Evolutionary conservation across 2,888 invertebrate species (phyloP), one percentile per base, ranked within the genome.

Genomic region (Tetrapedia diversipes): DNA sequence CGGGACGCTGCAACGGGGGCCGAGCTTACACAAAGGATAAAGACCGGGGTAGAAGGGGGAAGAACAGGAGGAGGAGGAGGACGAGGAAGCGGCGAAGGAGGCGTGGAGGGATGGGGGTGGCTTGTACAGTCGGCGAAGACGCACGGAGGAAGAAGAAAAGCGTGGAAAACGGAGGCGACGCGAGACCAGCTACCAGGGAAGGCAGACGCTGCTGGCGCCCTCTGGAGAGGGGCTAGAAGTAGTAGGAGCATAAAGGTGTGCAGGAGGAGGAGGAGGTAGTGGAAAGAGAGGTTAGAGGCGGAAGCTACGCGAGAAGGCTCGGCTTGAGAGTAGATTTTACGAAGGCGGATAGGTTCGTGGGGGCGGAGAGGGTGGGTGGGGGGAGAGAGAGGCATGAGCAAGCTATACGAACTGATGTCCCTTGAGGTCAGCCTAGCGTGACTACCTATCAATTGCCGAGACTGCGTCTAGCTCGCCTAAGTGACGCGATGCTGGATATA

Each of bases 381-480:
- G 19, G 32, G 22, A 11, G 22, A 10, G 24, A 24, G 16, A 22
- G n/a, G n/a, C n/a, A 10, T 7, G 32, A 43, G 53, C 51, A n/a
- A 53, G 59, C 79, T 82, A 79, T 82, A 79, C 82, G 82, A 84
- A 83, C 82, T 72, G 82, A 83, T 87, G 87, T 87, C 87, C 85
- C 86, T 82, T 77, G 87, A 86, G 87, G 86, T 86, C 86, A 87
- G 86, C 83, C 83, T 86, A 83, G 82, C 86, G 86, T 86, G 86
- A 85, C 87, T 87, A 85, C 86, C 87, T 87, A 87, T 86, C 87
- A 87, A 86, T 87, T 85, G 83, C 82, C 76, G 83, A 82, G 84
- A 80, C 87, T 87, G 69, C 82, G 81, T 83, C 80, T 83, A 77
- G 81, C 76, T 67, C 82, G 79, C 61, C 74, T 83, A 78, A 82